A percentile compares a stretch with the other conserved stretches of the same genome.
Evolutionary conservation across 2,888 invertebrate species (phyloP).

Genomic region (Phasia obesa): DNA sequence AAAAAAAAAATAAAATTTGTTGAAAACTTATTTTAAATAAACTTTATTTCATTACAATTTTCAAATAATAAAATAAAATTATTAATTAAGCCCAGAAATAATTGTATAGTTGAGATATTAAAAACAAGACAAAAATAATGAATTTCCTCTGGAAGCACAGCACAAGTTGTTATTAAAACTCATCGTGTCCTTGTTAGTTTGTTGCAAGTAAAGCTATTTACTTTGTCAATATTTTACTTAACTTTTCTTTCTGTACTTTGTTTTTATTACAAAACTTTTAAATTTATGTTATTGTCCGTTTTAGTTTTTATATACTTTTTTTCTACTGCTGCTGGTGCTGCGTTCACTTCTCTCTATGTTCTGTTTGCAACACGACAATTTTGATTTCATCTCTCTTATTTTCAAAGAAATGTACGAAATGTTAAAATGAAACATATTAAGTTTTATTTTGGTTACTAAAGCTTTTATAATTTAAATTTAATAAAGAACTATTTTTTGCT

Average conservation of each 20-base stretch:
- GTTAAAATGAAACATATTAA: too few relatives aligned
- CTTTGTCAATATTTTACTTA: constrained; percentile 57
- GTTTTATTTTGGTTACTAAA: too few relatives aligned
- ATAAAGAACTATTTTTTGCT: too few relatives aligned
- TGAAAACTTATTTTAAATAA: not conserved
- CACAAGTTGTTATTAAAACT: constrained; percentile 12
- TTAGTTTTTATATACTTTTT: constrained; percentile 12
- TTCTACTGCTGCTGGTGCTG: constrained; percentile 7
- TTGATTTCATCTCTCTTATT: too few relatives aligned
- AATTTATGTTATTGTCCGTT: constrained; percentile 49
- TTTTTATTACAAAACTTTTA: constrained; percentile 54
- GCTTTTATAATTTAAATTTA: too few relatives aligned
- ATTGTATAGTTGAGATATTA: constrained; percentile 26
- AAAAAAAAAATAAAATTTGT: too few relatives aligned
- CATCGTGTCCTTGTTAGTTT: constrained; percentile 6
- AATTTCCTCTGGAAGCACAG: constrained; percentile 9
- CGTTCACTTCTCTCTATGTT: not conserved
- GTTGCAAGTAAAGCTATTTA: constrained; percentile 47
- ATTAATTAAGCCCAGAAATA: constrained; percentile 48
- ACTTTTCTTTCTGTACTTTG: constrained; percentile 31
- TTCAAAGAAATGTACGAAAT: too few relatives aligned
- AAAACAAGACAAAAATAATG: not conserved
- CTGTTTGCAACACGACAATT: too few relatives aligned
- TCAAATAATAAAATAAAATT: not conserved
- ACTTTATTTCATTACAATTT: constrained; percentile 2